phyloP scores from a whole-genome alignment of 2,113 vertebrate species.

The Xenopus borealis region DNA sequence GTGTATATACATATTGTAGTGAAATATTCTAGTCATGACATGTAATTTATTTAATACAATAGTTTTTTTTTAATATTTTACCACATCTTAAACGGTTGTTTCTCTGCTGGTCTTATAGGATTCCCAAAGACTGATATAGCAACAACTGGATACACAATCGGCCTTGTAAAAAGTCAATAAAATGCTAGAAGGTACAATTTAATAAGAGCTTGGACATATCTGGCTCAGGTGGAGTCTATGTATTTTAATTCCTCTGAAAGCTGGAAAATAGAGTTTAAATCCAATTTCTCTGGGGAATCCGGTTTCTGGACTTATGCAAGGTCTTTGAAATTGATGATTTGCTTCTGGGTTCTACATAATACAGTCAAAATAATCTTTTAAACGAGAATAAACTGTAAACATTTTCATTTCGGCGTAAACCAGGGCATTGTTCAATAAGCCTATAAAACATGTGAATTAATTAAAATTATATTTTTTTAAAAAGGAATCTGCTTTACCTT shows the following conservation, averaged over 20 bases:
- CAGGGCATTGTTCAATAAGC: neutral
- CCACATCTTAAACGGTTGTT: conserved; percentile 15
- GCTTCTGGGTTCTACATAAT: conserved; percentile 57
- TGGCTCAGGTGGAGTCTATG: conserved; percentile 58
- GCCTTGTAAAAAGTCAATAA: conserved; percentile 63
- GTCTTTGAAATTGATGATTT: conserved; percentile 61
- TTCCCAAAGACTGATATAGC: conserved; percentile 58
- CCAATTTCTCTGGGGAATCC: conserved; percentile 52
- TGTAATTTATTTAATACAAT: neutral
- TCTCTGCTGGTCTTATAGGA: conserved; percentile 52
- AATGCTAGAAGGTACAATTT: conserved; percentile 63
- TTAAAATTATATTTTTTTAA: neutral
- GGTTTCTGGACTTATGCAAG: conserved; percentile 55
- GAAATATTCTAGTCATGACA: no score
- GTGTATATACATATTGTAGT: no score
- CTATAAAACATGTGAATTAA: neutral
- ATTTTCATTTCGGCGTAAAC: neutral
- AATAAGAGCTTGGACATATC: conserved; percentile 63
- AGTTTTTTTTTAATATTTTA: neutral
- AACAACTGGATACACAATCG: conserved; percentile 57
- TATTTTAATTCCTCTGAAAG: conserved; percentile 56
- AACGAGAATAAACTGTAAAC: neutral
- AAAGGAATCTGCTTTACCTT: no score
- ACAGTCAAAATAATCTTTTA: conserved; percentile 34
- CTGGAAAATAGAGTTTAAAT: conserved; percentile 57